Evolutionary conservation across 2,888 invertebrate genomes (phyloP).

Genomic region (Poecilobothrus nobilitatus): DNA sequence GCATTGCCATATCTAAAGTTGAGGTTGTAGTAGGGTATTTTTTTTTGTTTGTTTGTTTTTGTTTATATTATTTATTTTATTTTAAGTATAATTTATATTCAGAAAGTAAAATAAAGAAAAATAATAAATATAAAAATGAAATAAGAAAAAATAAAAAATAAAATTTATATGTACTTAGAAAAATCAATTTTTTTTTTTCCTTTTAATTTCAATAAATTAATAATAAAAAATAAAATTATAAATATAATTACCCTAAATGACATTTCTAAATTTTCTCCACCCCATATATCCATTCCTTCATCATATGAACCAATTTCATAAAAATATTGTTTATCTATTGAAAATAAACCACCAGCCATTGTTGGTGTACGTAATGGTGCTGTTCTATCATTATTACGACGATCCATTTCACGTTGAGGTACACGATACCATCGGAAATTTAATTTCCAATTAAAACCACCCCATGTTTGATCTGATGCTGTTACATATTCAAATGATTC

Average conservation of each 20-base stretch:
- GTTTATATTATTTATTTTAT: background rate
- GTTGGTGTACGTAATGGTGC: conserved; percentile 91
- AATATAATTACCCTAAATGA: conserved; percentile 44
- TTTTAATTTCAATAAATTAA: background rate
- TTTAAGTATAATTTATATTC: background rate
- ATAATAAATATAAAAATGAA: conserved; percentile 7
- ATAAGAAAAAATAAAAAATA: conserved; percentile 9
- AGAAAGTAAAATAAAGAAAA: background rate
- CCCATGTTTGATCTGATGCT: conserved; percentile 99
- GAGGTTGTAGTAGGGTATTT: background rate
- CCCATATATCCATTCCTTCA: conserved; percentile 99
- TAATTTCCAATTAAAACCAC: conserved; percentile 99
- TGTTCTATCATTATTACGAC: conserved; percentile 86
- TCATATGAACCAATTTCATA: conserved; percentile 97
- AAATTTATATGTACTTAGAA: background rate
- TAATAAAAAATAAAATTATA: background rate
- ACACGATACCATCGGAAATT: conserved; percentile 99
- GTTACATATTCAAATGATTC: conserved; percentile 98
- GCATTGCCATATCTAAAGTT: conserved; percentile 85
- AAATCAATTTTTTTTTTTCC: background rate
- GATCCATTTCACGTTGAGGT: conserved; percentile 91
- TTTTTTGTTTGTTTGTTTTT: background rate
- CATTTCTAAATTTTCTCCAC: conserved; percentile 52
- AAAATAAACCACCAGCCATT: conserved; percentile 95
- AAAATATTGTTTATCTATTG: conserved; percentile 93